These are phyloP conservation scores for Catamblyrhynchus diadema DNA, from an alignment of 2,797 vertebrate genomes.

Conservation along the genomic window DNA sequence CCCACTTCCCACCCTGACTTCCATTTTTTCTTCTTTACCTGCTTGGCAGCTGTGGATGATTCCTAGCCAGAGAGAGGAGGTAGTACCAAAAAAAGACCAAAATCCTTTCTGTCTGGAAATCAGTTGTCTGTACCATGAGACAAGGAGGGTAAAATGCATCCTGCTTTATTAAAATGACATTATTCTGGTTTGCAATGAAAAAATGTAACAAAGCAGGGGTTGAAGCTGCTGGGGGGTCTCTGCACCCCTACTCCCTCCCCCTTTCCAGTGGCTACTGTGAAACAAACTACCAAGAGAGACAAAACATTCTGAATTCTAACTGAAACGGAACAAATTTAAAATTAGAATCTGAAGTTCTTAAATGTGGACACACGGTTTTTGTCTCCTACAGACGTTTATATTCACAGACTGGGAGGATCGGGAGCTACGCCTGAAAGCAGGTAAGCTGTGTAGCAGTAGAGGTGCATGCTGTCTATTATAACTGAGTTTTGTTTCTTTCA, in stretches of 20 bases:
- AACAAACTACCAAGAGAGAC: neutral
- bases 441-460: conserved; percentile 56
- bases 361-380: neutral
- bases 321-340: neutral
- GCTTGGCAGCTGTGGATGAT: neutral
- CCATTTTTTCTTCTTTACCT: neutral
- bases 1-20: neutral
- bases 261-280: neutral
- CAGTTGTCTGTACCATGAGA: neutral
- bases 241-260: neutral
- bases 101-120: neutral
- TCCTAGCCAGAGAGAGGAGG: neutral
- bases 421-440: conserved; percentile 81
- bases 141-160: neutral
- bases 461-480: neutral
- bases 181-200: neutral
- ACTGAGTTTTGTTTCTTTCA: neutral
- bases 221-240: neutral
- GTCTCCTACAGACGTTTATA: conserved; percentile 86
- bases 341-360: neutral
- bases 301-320: neutral
- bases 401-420: conserved; percentile 93
- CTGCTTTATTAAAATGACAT: neutral
- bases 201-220: neutral
- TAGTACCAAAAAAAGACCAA: neutral